Evolutionary conservation across 2,797 vertebrate species (phyloP).

Genomic region (Sebastes steindachneri): DNA sequence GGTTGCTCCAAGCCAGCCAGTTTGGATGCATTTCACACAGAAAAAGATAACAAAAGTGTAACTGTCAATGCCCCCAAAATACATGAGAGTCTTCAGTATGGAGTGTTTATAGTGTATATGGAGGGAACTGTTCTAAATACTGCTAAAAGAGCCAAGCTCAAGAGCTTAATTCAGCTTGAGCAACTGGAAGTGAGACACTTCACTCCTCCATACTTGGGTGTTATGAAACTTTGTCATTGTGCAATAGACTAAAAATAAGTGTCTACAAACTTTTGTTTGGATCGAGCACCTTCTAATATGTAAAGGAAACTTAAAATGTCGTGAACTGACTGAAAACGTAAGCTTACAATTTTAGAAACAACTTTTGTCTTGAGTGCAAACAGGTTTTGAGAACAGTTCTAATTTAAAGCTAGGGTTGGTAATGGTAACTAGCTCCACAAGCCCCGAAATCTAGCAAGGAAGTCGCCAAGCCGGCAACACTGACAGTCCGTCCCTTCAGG

Average conservation of each 20-base stretch:
- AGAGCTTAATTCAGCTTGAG: conserved; percentile 38
- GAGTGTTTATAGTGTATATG: background rate
- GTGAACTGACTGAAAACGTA: background rate
- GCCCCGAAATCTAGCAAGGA: no score
- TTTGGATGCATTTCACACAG: background rate
- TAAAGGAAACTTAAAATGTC: background rate
- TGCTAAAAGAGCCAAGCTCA: conserved; percentile 23
- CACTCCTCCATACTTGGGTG: conserved; percentile 27
- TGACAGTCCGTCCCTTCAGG: no score
- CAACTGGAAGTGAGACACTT: conserved; percentile 39
- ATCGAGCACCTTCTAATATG: background rate
- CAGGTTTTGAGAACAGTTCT: background rate
- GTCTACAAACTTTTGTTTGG: conserved; percentile 8
- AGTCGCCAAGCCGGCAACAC: no score
- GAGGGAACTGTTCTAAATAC: background rate
- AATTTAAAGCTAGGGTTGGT: background rate
- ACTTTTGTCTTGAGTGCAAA: background rate
- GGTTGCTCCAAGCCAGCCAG: background rate
- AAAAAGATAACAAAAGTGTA: background rate
- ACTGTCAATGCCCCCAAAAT: background rate
- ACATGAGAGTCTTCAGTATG: background rate
- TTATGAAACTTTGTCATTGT: conserved; percentile 43
- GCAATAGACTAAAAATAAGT: conserved; percentile 39
- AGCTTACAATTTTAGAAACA: background rate
- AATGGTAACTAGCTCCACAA: no score